Evolutionary conservation across 2,797 vertebrate genomes (phyloP).

Genomic region (Eidolon dupreanum): DNA sequence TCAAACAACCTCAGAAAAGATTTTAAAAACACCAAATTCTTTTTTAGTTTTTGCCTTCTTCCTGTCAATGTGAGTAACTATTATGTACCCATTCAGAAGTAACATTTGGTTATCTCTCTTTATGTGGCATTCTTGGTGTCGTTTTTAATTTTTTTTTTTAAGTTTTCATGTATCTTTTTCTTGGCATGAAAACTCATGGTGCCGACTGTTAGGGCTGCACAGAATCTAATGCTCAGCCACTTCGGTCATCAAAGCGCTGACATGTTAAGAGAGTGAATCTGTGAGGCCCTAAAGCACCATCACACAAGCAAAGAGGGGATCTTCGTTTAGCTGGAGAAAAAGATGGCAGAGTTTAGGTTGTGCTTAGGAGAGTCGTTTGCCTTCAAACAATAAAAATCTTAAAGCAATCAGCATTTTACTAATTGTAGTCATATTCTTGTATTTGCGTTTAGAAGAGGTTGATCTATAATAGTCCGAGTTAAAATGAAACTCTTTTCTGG

Average conservation of each 20-base stretch:
- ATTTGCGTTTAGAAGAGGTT: neutral
- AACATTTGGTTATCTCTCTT: neutral
- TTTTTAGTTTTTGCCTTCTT: neutral
- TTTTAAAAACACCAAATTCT: neutral
- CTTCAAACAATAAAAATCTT: neutral
- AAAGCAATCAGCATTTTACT: neutral
- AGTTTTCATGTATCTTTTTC: neutral
- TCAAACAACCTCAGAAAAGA: neutral
- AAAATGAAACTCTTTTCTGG: neutral
- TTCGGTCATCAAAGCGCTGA: fast-evolving
- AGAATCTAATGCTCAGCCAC: neutral
- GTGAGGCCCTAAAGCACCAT: neutral
- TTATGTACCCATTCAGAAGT: neutral
- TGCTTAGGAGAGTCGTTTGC: neutral
- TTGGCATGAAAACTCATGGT: fast-evolving
- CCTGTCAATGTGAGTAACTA: neutral
- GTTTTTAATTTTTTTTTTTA: neutral
- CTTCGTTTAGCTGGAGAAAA: neutral
- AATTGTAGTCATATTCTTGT: fast-evolving
- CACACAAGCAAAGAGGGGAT: neutral
- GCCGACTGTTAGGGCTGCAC: fast-evolving
- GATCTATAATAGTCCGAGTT: neutral
- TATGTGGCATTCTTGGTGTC: neutral
- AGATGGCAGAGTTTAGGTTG: neutral
- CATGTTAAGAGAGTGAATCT: neutral